Percentiles rank a stretch among this genome's conserved stretches.
phyloP scores from a whole-genome alignment of 2,888 invertebrate genomes.

The Oligia latruncula region DNA sequence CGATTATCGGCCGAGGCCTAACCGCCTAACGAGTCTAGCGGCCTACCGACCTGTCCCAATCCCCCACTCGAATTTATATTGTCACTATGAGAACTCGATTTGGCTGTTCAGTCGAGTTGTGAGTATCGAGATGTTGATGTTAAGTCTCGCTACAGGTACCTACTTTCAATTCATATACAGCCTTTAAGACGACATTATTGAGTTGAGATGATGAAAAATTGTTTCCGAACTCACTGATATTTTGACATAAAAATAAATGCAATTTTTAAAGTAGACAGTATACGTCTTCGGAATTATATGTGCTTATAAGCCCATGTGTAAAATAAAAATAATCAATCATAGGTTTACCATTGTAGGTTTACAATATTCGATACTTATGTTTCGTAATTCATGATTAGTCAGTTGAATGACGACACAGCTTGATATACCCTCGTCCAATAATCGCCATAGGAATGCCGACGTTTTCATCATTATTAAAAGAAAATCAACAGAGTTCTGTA shows the following conservation, averaged over 20 bases:
- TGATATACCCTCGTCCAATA: neutral
- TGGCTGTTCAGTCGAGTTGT: constrained; percentile 20
- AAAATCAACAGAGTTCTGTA: neutral
- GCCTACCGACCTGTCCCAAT: constrained; percentile 43
- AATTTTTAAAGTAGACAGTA: neutral
- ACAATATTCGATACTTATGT: neutral
- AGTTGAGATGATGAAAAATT: neutral
- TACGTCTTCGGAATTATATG: neutral
- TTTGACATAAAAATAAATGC: neutral
- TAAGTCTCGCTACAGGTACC: neutral
- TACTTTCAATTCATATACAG: neutral
- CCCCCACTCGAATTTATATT: constrained; percentile 26
- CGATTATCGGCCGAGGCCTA: constrained; percentile 51
- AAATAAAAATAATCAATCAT: neutral
- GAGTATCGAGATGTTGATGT: neutral
- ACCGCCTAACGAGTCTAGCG: constrained; percentile 44
- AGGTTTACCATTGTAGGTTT: neutral
- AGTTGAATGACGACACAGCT: neutral
- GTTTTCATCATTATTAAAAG: neutral
- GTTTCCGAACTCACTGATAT: neutral
- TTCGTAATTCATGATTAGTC: neutral
- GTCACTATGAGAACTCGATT: constrained; percentile 52
- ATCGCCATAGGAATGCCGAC: no score
- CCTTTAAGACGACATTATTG: neutral
- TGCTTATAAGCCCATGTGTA: neutral